Base-by-base conservation (phyloP, 2,797 vertebrate species). In the Menidia menidia region DNA sequence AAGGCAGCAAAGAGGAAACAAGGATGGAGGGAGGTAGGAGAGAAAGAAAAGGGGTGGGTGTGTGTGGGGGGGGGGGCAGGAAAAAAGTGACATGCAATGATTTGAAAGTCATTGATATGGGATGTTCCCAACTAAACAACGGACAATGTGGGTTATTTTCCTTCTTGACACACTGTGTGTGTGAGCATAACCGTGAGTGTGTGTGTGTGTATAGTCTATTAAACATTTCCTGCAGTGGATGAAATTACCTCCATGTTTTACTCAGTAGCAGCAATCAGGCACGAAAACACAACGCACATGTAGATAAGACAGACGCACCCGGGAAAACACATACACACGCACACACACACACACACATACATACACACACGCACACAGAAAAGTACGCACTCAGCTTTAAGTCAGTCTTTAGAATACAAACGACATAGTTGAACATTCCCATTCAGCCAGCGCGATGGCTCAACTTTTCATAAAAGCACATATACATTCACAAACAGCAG, bases 211-310 rank as follows among this genome's bases (percentile, higher is more conserved):
- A 72, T 88, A 83, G 87, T 92, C 89, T 90, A 93, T 93, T 92
- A 91, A 81, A 86, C 96, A 96, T 95, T 96, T 97, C 97, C 97
- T 94, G 96, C 95, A 93, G 97, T 84, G 96, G 94, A 93, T 93
- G 94, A 97, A 98, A 99, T 97, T 97, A 96, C 96, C 95, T 95
- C 95, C 95, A 96, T 95, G 97, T 98, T 98, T 98, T 98, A 98
- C 97, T 97, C 96, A 80, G 94, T 96, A 94, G 95, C 94, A 94
- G 96, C 96, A 99, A 98, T 99, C 97, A 98, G 95, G 95, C 94
- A 94, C 88, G 94, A 94, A 95, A 95, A 95, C 95, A 93, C 93
- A 94, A 96, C 94, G 95, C 95, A 95, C 94, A 94, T 82, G 94
- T 93, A 96, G 96, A 95, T 96, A 95, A 95, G 93, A 74, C 68